Evolutionary conservation across 2,113 vertebrate genomes (phyloP).

Genomic region (Candoia aspera): DNA sequence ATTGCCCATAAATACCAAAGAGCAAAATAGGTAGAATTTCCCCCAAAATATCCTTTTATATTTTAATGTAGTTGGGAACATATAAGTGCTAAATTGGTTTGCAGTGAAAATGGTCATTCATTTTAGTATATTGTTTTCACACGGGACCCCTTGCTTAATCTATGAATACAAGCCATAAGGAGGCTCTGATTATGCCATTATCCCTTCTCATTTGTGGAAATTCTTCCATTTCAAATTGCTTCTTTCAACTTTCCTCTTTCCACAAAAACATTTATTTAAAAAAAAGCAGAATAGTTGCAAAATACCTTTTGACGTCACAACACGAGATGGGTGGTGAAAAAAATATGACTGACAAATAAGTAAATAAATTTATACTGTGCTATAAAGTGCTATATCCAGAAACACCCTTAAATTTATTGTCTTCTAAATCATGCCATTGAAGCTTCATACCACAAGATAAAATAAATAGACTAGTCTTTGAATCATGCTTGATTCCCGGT

Average conservation of each 20-base stretch:
- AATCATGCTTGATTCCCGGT: not conserved
- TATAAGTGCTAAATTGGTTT: not conserved
- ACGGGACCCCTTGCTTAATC: not conserved
- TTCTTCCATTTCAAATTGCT: not conserved
- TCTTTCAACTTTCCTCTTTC: not conserved
- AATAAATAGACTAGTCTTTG: not conserved
- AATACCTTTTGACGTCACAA: not conserved
- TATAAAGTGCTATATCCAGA: not conserved
- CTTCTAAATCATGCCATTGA: not conserved
- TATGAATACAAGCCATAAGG: not conserved
- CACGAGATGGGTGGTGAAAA: too few relatives aligned
- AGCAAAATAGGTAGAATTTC: not conserved
- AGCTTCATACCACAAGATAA: not conserved
- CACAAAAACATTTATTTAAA: not conserved
- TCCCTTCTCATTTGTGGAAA: not conserved
- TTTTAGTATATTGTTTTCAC: constrained; percentile 16
- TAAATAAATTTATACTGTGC: not conserved
- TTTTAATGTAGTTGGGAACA: constrained; percentile 15
- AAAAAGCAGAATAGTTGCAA: not conserved
- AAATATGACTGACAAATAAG: too few relatives aligned
- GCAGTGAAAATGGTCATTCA: not conserved
- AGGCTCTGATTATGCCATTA: not conserved
- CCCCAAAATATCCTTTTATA: not conserved
- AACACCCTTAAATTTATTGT: not conserved
- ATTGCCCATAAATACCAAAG: not conserved